Evolutionary conservation across 2,113 vertebrate species (phyloP).

Genomic region (Phainopepla nitens): DNA sequence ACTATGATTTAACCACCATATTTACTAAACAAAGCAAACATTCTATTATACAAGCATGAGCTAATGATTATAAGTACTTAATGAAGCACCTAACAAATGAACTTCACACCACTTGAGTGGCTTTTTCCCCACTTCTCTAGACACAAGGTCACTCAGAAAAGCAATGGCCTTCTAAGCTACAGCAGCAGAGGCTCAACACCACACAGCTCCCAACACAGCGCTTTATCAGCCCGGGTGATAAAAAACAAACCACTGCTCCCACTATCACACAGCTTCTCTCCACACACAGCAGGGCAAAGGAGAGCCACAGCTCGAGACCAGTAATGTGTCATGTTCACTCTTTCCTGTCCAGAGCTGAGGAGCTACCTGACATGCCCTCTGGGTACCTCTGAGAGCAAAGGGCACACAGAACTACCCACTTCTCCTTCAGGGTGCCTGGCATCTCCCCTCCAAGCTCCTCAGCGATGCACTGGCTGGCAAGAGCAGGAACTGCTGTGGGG

Average conservation of each 20-base stretch:
- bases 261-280: background rate
- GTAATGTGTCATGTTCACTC: accelerated
- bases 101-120: background rate
- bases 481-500: accelerated
- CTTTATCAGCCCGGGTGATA: accelerated
- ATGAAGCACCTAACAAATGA: background rate
- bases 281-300: background rate
- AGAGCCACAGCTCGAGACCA: background rate
- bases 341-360: background rate
- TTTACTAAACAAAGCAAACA: background rate
- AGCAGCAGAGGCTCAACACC: background rate
- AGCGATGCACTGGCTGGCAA: background rate
- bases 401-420: background rate
- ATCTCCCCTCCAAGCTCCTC: background rate
- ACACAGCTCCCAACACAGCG: accelerated
- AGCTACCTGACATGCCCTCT: accelerated
- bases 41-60: background rate
- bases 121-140: background rate
- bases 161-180: background rate
- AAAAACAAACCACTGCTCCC: background rate
- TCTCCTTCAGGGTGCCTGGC: background rate
- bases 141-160: background rate
- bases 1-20: background rate
- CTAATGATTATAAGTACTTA: background rate
- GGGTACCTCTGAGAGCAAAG: background rate